These are phyloP conservation scores for Petrophora chlorosata DNA, from an alignment of 2,888 invertebrate species.

Conservation along the genomic window DNA sequence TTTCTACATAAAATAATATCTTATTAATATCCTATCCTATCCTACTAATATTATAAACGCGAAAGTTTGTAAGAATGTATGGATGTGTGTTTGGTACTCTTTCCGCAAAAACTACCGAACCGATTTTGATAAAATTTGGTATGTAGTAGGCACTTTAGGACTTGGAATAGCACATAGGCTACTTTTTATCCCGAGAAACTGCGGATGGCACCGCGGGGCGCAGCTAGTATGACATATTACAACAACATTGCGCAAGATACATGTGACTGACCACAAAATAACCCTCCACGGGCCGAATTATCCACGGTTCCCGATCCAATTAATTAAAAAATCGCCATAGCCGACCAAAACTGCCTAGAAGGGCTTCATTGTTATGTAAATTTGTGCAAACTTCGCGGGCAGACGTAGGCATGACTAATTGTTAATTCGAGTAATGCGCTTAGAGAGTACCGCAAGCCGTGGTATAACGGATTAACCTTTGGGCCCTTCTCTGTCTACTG, in stretches of 20 bases:
- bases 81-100: no score
- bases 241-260: neutral
- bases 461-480: slow-evolving; percentile 35
- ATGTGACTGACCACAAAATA: slow-evolving; percentile 58
- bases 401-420: slow-evolving; percentile 82
- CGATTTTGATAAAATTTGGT: no score
- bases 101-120: no score
- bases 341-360: slow-evolving; percentile 58
- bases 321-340: slow-evolving; percentile 81
- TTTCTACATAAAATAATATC: no score
- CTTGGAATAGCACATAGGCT: no score
- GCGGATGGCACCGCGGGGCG: no score
- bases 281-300: slow-evolving; percentile 56
- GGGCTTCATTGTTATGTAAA: slow-evolving; percentile 83
- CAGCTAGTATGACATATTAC: no score
- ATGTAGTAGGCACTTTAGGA: no score
- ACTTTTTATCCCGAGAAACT: no score
- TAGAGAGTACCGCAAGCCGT: slow-evolving; percentile 41
- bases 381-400: slow-evolving; percentile 78
- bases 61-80: no score
- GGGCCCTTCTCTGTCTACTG: neutral
- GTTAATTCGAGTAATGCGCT: slow-evolving; percentile 79
- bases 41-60: no score
- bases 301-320: slow-evolving; percentile 77
- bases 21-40: no score